Evolutionary conservation across 2,888 invertebrate genomes (phyloP).

Genomic region (Zygothrica quintamaculata): DNA sequence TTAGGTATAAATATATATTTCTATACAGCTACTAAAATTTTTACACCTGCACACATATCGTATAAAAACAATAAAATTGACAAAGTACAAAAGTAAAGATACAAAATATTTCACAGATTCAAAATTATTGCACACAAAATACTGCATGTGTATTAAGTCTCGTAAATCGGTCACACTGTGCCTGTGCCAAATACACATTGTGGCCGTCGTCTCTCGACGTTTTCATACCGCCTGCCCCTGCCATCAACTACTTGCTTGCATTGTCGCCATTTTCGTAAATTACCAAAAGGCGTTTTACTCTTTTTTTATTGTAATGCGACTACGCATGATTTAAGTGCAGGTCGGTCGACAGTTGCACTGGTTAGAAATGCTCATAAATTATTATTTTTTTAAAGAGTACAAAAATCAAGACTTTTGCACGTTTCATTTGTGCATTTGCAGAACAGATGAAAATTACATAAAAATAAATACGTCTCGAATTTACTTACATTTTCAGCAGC

Average conservation of each 20-base stretch:
- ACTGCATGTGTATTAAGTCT: constrained; percentile 49
- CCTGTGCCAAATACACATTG: constrained; percentile 74
- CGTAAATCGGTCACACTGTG: constrained; percentile 63
- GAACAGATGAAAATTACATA: constrained; percentile 64
- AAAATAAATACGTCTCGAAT: constrained; percentile 55
- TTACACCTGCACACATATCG: too few species aligned
- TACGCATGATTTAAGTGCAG: constrained; percentile 50
- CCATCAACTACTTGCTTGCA: constrained; percentile 64
- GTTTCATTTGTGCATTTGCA: constrained; percentile 40
- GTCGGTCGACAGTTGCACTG: constrained; percentile 49
- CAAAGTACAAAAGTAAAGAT: constrained; percentile 16
- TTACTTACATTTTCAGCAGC: constrained; percentile 82
- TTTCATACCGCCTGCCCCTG: constrained; percentile 39
- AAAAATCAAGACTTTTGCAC: constrained; percentile 63
- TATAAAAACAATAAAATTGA: too few species aligned
- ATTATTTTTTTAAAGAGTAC: constrained; percentile 19
- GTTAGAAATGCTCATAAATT: constrained; percentile 25
- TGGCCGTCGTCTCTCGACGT: constrained; percentile 34
- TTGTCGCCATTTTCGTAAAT: constrained; percentile 83
- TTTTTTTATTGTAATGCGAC: constrained; percentile 48
- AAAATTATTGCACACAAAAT: constrained; percentile 40
- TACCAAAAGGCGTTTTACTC: constrained; percentile 70
- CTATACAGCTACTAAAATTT: too few species aligned
- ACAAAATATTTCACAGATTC: constrained; percentile 8
- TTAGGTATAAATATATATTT: too few species aligned